A percentile compares a stretch with the other conserved stretches of the same genome.
Evolutionary conservation across 2,797 vertebrate species (phyloP).

Genomic region (Cyprinodon diabolis): DNA sequence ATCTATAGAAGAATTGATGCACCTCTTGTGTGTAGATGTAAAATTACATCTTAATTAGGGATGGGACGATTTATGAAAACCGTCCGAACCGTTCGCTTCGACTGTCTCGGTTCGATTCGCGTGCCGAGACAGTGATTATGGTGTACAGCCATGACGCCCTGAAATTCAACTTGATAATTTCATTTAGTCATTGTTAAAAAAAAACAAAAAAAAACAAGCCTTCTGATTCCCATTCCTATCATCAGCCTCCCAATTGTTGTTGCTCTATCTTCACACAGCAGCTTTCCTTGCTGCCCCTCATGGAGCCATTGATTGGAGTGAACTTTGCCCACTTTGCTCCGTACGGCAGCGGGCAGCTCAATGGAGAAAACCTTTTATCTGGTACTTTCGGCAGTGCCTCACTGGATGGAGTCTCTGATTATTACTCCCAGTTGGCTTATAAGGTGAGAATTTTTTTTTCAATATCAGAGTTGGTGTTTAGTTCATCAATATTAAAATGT

Average conservation of each 20-base stretch:
- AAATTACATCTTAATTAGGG: background rate
- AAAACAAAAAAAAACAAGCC: background rate
- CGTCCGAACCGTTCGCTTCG: too few relatives aligned
- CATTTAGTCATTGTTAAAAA: background rate
- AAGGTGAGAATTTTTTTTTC: conserved; percentile 83
- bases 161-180: background rate
- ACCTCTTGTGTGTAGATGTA: background rate
- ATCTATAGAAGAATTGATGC: background rate
- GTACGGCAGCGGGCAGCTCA: conserved; percentile 93
- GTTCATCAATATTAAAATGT: conserved; percentile 1
- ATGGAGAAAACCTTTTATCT: conserved; percentile 92
- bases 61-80: too few relatives aligned
- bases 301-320: conserved; percentile 97
- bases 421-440: conserved; percentile 97
- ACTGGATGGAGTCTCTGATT: conserved; percentile 96
- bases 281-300: conserved; percentile 94
- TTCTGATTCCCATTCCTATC: conserved; percentile 4
- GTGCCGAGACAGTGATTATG: too few relatives aligned
- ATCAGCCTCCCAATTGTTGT: conserved; percentile 2
- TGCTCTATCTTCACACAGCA: conserved; percentile 79
- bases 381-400: conserved; percentile 96
- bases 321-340: conserved; percentile 98
- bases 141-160: background rate
- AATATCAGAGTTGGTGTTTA: conserved; percentile 5
- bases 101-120: too few relatives aligned